Conservation (phyloP, 2,797 vertebrate species). For the Mergus octosetaceus region DNA sequence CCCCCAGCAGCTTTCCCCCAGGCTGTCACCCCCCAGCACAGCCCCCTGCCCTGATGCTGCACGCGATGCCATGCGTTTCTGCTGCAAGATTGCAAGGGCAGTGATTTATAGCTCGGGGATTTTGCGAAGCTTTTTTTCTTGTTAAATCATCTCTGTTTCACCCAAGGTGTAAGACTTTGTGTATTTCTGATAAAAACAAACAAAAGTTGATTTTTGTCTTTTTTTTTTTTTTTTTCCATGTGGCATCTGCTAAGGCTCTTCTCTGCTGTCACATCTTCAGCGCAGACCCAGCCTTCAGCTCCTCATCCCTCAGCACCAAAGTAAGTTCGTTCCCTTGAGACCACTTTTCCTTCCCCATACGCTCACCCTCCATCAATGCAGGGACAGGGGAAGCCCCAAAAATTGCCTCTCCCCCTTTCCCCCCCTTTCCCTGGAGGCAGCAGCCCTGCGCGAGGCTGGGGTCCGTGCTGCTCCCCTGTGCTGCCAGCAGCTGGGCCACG, state of each 20-base stretch:
- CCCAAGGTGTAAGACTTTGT: not conserved
- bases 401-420: not conserved
- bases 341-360: not conserved
- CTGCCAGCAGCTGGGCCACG: not conserved
- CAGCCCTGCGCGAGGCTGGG: rapidly evolving
- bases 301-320: not conserved
- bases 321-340: not conserved
- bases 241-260: not conserved
- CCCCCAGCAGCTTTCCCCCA: not conserved
- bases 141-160: constrained; percentile 29
- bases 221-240: not conserved
- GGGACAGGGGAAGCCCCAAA: rapidly evolving
- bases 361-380: not conserved
- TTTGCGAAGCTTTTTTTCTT: constrained; percentile 23
- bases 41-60: rapidly evolving
- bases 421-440: not conserved
- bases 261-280: not conserved
- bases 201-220: not conserved
- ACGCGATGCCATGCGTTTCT: not conserved
- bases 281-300: not conserved
- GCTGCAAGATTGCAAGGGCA: not conserved
- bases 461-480: no score
- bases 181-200: not conserved
- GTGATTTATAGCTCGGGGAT: constrained; percentile 41
- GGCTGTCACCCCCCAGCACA: not conserved